phyloP scores from a whole-genome alignment of 2,113 vertebrate species.

The Heloderma charlesbogerti region DNA sequence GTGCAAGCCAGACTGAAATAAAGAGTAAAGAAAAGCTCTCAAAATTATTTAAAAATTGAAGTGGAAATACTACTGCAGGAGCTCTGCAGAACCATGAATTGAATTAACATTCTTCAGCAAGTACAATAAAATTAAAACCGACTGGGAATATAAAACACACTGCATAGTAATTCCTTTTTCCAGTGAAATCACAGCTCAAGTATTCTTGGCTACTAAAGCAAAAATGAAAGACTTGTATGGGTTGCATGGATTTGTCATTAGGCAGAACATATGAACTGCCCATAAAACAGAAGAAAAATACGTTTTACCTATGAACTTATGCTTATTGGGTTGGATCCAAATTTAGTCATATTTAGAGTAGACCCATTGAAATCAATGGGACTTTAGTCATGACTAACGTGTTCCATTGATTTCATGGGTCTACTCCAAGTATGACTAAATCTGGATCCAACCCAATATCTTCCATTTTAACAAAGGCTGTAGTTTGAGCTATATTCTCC shows the following conservation, averaged over 20 bases:
- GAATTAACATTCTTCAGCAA: slow-evolving; percentile 49
- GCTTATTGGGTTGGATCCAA: not conserved
- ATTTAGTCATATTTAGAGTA: too few species aligned
- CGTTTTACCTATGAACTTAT: not conserved
- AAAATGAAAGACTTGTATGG: slow-evolving; percentile 32
- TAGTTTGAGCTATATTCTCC: not conserved
- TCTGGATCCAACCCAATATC: not conserved
- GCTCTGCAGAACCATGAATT: slow-evolving; percentile 5
- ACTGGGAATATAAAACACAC: slow-evolving; percentile 13
- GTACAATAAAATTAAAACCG: slow-evolving; percentile 32
- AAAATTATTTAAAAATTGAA: slow-evolving; percentile 47
- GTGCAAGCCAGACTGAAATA: slow-evolving; percentile 23
- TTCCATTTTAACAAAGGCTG: slow-evolving; percentile 8
- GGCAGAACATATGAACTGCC: not conserved
- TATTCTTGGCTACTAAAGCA: slow-evolving; percentile 39
- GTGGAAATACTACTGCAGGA: slow-evolving; percentile 40
- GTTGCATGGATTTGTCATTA: not conserved
- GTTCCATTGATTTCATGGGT: not conserved
- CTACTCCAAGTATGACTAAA: not conserved
- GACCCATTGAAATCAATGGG: too few species aligned
- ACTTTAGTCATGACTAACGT: not conserved
- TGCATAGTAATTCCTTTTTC: slow-evolving; percentile 29
- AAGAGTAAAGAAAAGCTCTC: slow-evolving; percentile 17
- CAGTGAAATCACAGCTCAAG: not conserved
- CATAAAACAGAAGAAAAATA: not conserved